phyloP scores from a whole-genome alignment of 2,797 vertebrate species.

The Spondyliosoma cantharus region DNA sequence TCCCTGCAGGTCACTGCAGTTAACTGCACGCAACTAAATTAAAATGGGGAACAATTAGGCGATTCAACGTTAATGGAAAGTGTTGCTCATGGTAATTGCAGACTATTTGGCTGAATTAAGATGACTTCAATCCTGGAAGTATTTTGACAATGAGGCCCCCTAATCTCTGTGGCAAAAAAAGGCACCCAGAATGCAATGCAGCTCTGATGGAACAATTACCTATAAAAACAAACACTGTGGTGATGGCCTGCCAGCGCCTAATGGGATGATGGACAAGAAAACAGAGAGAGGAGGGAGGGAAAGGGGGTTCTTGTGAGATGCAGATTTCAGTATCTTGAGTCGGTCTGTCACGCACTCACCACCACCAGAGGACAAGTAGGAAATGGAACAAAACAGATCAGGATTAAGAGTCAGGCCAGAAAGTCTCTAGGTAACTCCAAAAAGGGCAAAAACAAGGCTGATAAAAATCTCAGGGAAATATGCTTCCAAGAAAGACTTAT shows the following conservation, averaged over 20 bases:
- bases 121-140: constrained; percentile 56
- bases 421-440: constrained; percentile 60
- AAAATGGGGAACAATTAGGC: constrained; percentile 62
- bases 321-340: constrained; percentile 16
- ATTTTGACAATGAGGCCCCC: constrained; percentile 65
- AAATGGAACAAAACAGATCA: constrained; percentile 61
- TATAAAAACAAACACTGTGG: constrained; percentile 66
- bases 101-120: constrained; percentile 53
- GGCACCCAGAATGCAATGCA: constrained; percentile 44
- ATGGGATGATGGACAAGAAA: constrained; percentile 60
- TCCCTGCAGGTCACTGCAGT: constrained; percentile 40
- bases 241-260: constrained; percentile 52
- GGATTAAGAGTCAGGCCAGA: constrained; percentile 60
- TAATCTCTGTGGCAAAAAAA: constrained; percentile 60
- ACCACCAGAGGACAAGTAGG: constrained; percentile 52
- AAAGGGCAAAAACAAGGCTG: constrained; percentile 65
- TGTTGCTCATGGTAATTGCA: constrained; percentile 72
- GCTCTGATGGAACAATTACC: constrained; percentile 69
- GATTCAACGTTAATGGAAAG: constrained; percentile 72
- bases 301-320: constrained; percentile 31
- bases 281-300: constrained; percentile 26
- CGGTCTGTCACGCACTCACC: constrained; percentile 36
- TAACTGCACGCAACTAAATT: constrained; percentile 51
- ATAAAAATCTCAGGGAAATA: constrained; percentile 66
- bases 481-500: constrained; percentile 59